Percentiles rank a stretch among this genome's conserved stretches.
Conservation (phyloP, 2,797 vertebrate genomes). For the Austrolebias charrua region DNA sequence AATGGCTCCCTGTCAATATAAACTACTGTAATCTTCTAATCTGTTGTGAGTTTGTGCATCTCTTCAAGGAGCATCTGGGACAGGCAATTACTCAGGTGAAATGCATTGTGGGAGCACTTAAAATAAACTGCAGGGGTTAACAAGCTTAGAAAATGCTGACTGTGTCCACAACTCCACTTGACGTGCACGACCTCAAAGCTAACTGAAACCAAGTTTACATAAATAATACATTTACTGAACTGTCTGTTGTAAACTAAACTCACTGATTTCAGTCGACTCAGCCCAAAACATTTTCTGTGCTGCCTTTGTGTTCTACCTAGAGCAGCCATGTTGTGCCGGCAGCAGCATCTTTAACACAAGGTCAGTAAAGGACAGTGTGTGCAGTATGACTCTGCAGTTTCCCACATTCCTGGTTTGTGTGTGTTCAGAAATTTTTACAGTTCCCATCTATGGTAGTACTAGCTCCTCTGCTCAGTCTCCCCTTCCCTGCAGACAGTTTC, state of each 20-base stretch:
- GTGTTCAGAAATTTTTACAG: conserved; percentile 17
- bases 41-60: conserved; percentile 39
- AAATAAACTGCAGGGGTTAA: conserved; percentile 47
- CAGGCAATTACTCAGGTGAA: conserved; percentile 52
- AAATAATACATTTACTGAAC: not conserved
- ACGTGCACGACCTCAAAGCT: not conserved
- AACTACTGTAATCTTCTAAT: conserved; percentile 78
- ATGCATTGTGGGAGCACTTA: conserved; percentile 59
- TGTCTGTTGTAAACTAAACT: not conserved
- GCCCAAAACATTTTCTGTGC: not conserved
- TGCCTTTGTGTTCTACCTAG: not conserved
- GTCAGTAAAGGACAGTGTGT: conserved; percentile 25
- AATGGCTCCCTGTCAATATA: conserved; percentile 57
- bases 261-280: not conserved
- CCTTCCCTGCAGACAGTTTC: not conserved
- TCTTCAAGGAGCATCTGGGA: conserved; percentile 27
- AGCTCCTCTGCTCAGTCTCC: not conserved
- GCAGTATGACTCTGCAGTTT: not conserved
- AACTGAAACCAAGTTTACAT: not conserved
- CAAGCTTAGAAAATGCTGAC: conserved; percentile 43
- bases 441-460: not conserved
- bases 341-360: conserved; percentile 37
- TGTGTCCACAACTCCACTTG: not conserved
- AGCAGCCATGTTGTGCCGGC: conserved; percentile 47
- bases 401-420: conserved; percentile 26